Evolutionary conservation across 2,797 vertebrate genomes (phyloP), one percentile per base, ranked within the genome.

Genomic region (Ctenopoma multispine): DNA sequence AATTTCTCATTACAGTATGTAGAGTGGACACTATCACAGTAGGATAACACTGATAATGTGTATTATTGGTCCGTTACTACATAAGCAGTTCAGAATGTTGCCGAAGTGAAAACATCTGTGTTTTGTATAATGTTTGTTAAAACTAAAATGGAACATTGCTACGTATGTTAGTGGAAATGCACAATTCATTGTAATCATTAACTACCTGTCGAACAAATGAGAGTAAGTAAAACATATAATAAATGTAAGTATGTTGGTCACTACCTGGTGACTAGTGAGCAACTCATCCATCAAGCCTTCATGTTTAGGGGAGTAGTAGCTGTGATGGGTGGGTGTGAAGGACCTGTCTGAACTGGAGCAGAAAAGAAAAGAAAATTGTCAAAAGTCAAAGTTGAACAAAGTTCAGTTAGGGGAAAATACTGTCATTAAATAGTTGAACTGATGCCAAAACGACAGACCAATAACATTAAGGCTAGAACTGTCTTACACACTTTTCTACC

Each of bases 271-370:
- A 88, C 93, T 92, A 78, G 92, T 93, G 53, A 98, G 85, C 0
- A 95, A 91, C 29, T 99, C 97, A 0, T 99, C 98, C 62, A 96
- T 94, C 92, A 97, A 87, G 72, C 94, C 92, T 15, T 96, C 96
- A 59, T 97, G 96, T 73, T 96, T 95, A 50, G 96, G 92, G 24
- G 94, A 93, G 84, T 93, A 94, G 93, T 96, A 97, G 63, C 95
- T 94, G 55, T 95, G 93, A 64, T 97, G 97, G 89, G 96, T 96
- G 88, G 97, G 90, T 0, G 96, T 96, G 93, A 96, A 97, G 49
- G 97, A 98, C 93, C 97, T 95, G 94, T 99, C 97, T 55, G 95
- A 96, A 93, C 97, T 98, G 95, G 4, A 79, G 29, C 7, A 70
- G 29, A 79, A 24, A 31, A 50, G n/a, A 94, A 94, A 90, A 87